Evolutionary conservation across 2,888 invertebrate genomes (phyloP).

Genomic region (Adelphocoris suturalis): DNA sequence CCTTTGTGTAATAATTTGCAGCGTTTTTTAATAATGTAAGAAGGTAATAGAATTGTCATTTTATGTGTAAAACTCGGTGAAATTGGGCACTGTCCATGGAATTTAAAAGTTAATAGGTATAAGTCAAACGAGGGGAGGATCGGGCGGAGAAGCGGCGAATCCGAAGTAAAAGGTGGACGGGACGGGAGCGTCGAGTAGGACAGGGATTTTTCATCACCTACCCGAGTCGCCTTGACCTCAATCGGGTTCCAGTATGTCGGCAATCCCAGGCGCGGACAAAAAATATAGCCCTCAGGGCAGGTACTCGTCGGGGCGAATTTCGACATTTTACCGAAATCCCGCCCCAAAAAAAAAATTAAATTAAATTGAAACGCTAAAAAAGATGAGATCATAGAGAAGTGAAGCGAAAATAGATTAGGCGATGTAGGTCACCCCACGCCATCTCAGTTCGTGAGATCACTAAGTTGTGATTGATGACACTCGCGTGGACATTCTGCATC

Average conservation of each 20-base stretch:
- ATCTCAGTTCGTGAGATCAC: no score
- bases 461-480: no score
- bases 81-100: no score
- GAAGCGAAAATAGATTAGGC: no score
- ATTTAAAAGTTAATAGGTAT: background rate
- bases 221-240: slow-evolving; percentile 69
- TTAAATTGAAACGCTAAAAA: background rate
- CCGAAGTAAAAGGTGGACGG: slow-evolving; percentile 30
- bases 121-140: background rate
- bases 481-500: no score
- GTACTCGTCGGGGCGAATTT: background rate
- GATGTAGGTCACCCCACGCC: no score
- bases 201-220: slow-evolving; percentile 64
- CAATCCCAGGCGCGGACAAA: slow-evolving; percentile 43
- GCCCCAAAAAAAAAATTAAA: no score
- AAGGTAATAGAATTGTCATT: no score
- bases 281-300: slow-evolving; percentile 29
- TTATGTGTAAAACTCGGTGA: no score
- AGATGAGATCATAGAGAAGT: slow-evolving; percentile 6
- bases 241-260: slow-evolving; percentile 64
- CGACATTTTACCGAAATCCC: background rate
- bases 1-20: no score
- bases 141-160: background rate
- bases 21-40: no score
- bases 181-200: slow-evolving; percentile 33